Percentiles rank a stretch among this genome's conserved stretches.
phyloP scores from a whole-genome alignment of 2,113 vertebrate species.

The Centropristis striata region DNA sequence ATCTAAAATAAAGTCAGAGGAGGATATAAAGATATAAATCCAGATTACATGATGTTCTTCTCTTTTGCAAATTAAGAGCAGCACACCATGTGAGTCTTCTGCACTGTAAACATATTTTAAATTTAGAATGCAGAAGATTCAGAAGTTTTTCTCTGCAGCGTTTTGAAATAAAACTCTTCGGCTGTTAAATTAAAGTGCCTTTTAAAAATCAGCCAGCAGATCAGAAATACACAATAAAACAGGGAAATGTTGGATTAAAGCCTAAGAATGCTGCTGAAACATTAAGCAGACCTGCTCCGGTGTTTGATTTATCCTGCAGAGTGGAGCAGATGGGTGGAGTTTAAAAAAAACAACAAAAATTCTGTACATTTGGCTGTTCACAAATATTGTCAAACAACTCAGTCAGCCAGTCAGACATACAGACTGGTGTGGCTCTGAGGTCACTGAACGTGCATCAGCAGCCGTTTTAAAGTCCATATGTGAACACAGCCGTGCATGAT shows the following conservation, averaged over 20 bases:
- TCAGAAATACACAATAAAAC: neutral
- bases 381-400: neutral
- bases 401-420: no score
- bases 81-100: neutral
- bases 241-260: neutral
- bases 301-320: neutral
- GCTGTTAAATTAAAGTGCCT: constrained; percentile 54
- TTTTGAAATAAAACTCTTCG: constrained; percentile 28
- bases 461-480: neutral
- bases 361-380: neutral
- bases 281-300: neutral
- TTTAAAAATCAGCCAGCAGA: constrained; percentile 32
- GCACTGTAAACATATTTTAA: neutral
- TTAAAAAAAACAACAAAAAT: neutral
- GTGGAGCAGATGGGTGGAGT: neutral
- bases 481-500: neutral
- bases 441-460: neutral
- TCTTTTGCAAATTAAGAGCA: no score
- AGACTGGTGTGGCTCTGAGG: no score
- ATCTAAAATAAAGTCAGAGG: no score
- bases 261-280: constrained; percentile 14
- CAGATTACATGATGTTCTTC: no score
- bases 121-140: no score
- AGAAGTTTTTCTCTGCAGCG: neutral
- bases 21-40: no score